Percentiles rank a stretch among this genome's conserved stretches.
Evolutionary conservation across 2,797 vertebrate species (phyloP).

Genomic region (Crocodylus rhombifer): DNA sequence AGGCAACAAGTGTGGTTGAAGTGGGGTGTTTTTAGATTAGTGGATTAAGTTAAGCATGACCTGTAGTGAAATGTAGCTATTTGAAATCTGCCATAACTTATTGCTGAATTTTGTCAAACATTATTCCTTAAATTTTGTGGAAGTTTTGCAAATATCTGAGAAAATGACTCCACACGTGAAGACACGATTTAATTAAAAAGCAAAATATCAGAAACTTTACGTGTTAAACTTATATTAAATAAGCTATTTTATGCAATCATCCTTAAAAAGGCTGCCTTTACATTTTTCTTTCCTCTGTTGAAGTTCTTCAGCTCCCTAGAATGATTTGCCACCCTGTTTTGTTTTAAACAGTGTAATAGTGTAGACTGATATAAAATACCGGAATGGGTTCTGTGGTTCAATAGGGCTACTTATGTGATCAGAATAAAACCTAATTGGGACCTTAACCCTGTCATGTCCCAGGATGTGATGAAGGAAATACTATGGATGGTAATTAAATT

Average conservation of each 20-base stretch:
- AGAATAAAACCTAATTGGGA: not conserved
- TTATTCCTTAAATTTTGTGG: not conserved
- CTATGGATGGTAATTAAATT: not conserved
- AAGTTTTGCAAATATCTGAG: not conserved
- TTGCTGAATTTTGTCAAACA: slow-evolving; percentile 24
- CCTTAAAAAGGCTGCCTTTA: not conserved
- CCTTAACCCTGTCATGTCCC: not conserved
- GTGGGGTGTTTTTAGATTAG: slow-evolving; percentile 53
- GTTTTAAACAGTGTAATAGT: not conserved
- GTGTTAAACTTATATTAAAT: not conserved
- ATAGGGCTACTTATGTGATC: not conserved
- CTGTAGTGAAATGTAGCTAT: slow-evolving; percentile 9
- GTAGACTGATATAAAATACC: not conserved
- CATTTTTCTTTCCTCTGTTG: not conserved
- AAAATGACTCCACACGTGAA: slow-evolving; percentile 1
- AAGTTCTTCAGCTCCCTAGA: not conserved
- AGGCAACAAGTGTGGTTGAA: slow-evolving; percentile 42
- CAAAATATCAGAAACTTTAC: not conserved
- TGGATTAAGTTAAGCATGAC: not conserved
- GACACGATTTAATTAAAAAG: not conserved
- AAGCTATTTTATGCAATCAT: not conserved
- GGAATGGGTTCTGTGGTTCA: not conserved
- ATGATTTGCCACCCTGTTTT: not conserved
- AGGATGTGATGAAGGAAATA: not conserved
- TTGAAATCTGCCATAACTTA: not conserved